Evolutionary conservation across 2,113 vertebrate species (phyloP).

Genomic region (Rana temporaria): DNA sequence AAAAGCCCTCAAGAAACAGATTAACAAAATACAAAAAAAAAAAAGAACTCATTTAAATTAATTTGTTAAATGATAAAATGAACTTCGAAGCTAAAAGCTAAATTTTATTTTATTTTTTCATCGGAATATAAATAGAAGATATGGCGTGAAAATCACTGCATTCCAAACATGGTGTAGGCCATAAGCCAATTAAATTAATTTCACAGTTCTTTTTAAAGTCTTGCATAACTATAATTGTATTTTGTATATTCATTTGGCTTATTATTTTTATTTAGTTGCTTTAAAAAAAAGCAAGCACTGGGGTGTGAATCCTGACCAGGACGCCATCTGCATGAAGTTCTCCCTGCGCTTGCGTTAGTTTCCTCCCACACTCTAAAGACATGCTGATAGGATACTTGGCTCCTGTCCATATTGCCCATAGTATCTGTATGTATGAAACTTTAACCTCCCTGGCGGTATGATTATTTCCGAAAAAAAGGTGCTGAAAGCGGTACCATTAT

Average conservation of each 20-base stretch:
- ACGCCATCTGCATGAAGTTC: too few relatives aligned
- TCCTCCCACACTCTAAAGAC: too few relatives aligned
- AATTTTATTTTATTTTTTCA: neutral
- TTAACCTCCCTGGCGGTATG: too few relatives aligned
- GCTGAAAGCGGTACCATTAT: too few relatives aligned
- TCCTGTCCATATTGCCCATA: too few relatives aligned
- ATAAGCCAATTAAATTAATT: conserved; percentile 14
- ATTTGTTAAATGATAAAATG: conserved; percentile 55
- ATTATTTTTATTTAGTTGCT: neutral
- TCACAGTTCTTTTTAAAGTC: neutral
- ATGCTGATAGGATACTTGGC: too few relatives aligned
- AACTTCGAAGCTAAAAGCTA: conserved; percentile 32
- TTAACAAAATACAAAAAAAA: conserved; percentile 27
- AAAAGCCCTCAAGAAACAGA: conserved; percentile 54
- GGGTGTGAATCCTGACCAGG: too few relatives aligned
- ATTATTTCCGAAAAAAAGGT: too few relatives aligned
- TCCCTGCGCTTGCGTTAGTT: too few relatives aligned
- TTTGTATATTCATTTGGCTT: neutral
- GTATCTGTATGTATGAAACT: too few relatives aligned
- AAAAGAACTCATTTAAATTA: conserved; percentile 47
- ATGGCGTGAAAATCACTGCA: conserved; percentile 12
- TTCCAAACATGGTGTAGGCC: conserved; percentile 8
- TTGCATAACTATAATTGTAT: neutral
- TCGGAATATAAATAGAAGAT: conserved; percentile 32
- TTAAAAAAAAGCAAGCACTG: neutral